Evolutionary conservation across 92 coral and sea anemone genomes (phyloP), one percentile per base, ranked within the genome.

Genomic region (Porites lobata): DNA sequence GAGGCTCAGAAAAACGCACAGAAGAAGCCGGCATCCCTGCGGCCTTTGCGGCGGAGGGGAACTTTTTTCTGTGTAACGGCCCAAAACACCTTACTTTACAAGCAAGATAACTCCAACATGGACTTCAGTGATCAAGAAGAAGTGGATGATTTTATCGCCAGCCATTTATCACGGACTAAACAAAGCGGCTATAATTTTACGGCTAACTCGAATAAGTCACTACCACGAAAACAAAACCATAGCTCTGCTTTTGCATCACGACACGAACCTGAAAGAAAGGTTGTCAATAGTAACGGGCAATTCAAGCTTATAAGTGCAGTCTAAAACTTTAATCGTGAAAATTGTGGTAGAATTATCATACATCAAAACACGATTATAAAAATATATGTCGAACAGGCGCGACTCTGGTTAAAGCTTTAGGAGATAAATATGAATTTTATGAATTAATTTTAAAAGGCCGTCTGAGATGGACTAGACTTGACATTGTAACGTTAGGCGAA

Each of bases 1-100:
- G 73, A 19, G 73, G 87, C 73, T 84, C 80, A 84, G 72, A 22
- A 72, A 18, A 65, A 26, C 12, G 24, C 18, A 14, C 47, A 82
- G 26, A 58, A 15, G 1, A 21, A 12, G 11, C 52, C 57, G 76
- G 21, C 80, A 7, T 50, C 72, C 62, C 73, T 15, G 50, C 79
- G 64, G 8, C 65, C 63, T 59, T 73, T 62, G 73, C 73, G 80
- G 22, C 8, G 65, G 51, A 84, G 59, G 26, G 90, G 93, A 65
- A 79, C 85, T 13, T 74, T 86, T 56, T 90, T 90, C 90, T 90
- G 85, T 38, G 77, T 86, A 22, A 90, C 93, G 66, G 93, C 87
- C 87, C 56, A 64, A 18, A 72, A 64, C 32, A 11, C 73, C 24
- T 47, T 50, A 53, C 14, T 15, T 10, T 24, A 65, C 8, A 29